Percentiles rank a stretch among this genome's conserved stretches.
These are phyloP conservation scores for Athene cunicularia DNA, from an alignment of 2,113 vertebrate genomes.

Conservation along the genomic window DNA sequence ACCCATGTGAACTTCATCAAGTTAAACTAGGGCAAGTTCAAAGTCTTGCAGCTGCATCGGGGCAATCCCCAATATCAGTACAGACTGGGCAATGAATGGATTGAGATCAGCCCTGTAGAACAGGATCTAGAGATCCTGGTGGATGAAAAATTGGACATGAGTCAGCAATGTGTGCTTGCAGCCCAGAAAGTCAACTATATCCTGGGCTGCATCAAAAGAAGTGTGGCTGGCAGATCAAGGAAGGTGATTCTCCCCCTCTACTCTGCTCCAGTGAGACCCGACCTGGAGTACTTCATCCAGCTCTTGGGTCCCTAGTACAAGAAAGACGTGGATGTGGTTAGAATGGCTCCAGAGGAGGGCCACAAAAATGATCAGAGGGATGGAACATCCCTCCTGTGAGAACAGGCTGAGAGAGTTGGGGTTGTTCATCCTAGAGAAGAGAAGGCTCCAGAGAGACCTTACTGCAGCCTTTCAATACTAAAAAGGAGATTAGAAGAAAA, in stretches of 20 bases:
- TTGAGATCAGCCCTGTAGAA: not conserved
- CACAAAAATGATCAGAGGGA: accelerated
- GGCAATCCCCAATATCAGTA: not conserved
- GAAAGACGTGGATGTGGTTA: not conserved
- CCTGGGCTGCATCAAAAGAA: not conserved
- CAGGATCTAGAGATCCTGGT: not conserved
- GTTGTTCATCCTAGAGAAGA: not conserved
- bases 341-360: not conserved
- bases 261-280: not conserved
- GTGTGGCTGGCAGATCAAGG: not conserved
- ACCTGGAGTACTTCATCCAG: not conserved
- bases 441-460: not conserved
- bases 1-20: not conserved
- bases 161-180: not conserved
- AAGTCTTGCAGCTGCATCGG: not conserved
- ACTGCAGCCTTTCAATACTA: not conserved
- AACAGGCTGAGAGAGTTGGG: not conserved
- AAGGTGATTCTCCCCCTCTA: not conserved
- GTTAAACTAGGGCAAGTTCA: not conserved
- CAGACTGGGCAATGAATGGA: not conserved
- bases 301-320: not conserved
- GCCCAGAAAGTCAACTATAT: not conserved
- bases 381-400: not conserved
- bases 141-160: not conserved
- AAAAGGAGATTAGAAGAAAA: not conserved